Base-by-base conservation (phyloP, 2,113 vertebrate species). In the Larimichthys polyactis region DNA sequence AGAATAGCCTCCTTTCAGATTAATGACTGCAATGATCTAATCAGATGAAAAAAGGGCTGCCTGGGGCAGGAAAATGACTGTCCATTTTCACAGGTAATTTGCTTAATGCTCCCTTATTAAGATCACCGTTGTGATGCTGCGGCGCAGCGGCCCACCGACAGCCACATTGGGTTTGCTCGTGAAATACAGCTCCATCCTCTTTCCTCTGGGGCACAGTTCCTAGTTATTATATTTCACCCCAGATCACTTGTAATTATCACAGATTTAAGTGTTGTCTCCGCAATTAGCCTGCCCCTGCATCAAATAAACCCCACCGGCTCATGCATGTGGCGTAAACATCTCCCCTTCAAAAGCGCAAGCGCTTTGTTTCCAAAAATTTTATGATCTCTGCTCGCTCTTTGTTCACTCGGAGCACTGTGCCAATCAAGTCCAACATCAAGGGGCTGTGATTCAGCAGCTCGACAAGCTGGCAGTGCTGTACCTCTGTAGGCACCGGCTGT, bases 51-150 rank as follows among this genome's bases (percentile, higher is more conserved):
- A 75, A 81, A 78, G 58, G 59, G 72, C 73, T 75, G 79, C 81
- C 82, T 71, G 64, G 60, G 87, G 90, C 75, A 17, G 73, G 67
- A 52, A 76, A 86, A 89, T 74, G 74, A 82, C 78, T 69, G 89
- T 90, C 89, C 86, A 85, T 90, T 93, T 95, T 92, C 90, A 90
- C 90, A 92, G 89, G 90, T 94, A 89, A 94, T 94, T 93, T 91
- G 88, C 88, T 87, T 92, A 91, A 92, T 90, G 91, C 87, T 91
- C 85, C 78, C 87, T 92, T 87, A 92, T 93, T 91, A 91, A 87
- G 85, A 89, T 89, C 68, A 78, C 51, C 60, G 64, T 65, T 71
- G 81, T 54, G 85, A 88, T 86, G 84, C 71, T 59, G 44, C 3
- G 14, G 46, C 7, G 15, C 73, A 58, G 76, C 36, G 17, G 63